phyloP scores from a whole-genome alignment of 2,888 invertebrate species.

The Tenodera sinensis region DNA sequence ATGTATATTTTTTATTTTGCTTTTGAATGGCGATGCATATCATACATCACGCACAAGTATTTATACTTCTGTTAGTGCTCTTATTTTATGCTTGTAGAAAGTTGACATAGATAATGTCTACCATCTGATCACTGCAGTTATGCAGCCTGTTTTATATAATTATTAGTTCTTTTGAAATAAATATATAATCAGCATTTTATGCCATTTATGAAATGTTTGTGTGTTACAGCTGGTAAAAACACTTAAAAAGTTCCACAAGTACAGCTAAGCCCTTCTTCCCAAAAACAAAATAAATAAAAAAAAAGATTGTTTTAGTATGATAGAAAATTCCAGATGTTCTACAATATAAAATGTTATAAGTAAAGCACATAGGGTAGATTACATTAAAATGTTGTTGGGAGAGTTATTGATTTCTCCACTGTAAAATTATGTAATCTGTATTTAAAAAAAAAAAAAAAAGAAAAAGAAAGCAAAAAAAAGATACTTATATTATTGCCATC shows the following conservation, averaged over 20 bases:
- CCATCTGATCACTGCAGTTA: not conserved
- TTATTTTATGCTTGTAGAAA: not conserved
- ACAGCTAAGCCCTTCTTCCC: not conserved
- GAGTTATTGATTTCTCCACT: not conserved
- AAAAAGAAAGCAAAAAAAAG: not conserved
- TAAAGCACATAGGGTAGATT: not conserved
- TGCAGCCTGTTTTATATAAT: not conserved
- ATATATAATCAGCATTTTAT: constrained; percentile 2
- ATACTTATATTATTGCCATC: not conserved
- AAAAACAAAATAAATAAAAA: not conserved
- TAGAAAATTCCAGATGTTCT: not conserved
- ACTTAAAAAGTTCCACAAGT: not conserved
- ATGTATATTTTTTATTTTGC: not conserved
- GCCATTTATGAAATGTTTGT: not conserved
- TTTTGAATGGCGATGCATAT: not conserved
- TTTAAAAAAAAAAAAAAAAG: not conserved
- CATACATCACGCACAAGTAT: not conserved
- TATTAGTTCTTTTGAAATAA: not conserved
- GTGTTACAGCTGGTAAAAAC: not conserved
- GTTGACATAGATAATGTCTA: not conserved
- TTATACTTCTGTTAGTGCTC: not conserved
- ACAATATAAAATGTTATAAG: not conserved
- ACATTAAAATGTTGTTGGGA: not conserved
- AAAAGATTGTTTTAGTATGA: not conserved
- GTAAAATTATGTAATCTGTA: not conserved